These are phyloP conservation scores for Lucilia sericata DNA, from an alignment of 1,140 invertebrate genomes.

Conservation along the genomic window DNA sequence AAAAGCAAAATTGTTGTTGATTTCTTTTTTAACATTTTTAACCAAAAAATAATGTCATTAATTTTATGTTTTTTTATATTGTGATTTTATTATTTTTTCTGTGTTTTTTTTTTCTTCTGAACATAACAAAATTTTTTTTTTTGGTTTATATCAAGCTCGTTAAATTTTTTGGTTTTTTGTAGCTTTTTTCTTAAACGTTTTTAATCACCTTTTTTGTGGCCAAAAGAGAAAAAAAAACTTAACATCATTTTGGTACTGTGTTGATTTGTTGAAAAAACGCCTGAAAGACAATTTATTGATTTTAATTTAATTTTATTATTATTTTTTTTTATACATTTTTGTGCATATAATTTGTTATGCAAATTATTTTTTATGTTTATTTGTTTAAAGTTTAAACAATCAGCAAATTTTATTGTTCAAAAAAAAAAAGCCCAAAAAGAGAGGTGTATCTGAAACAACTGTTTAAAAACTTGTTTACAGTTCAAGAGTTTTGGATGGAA, in stretches of 20 bases:
- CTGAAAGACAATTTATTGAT: background rate
- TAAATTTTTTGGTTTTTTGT: background rate
- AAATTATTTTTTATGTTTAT: constrained; percentile 14
- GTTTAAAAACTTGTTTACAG: background rate
- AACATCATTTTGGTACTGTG: background rate
- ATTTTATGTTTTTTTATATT: background rate
- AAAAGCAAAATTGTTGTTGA: background rate
- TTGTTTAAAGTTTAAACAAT: constrained; percentile 1
- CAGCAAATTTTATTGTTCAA: constrained; percentile 1
- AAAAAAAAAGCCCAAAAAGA: background rate
- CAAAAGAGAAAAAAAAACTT: background rate
- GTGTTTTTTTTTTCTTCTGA: background rate
- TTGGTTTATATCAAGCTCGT: background rate
- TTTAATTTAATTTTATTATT: background rate
- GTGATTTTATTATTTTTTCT: background rate
- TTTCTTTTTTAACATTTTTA: background rate
- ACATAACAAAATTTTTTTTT: background rate
- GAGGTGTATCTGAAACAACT: background rate
- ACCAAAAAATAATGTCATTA: background rate
- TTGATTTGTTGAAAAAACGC: background rate
- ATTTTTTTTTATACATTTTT: constrained; percentile 5
- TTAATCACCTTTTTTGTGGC: background rate
- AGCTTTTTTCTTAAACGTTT: constrained; percentile 4
- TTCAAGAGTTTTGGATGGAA: background rate
- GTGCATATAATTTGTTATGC: constrained; percentile 26